Base-by-base conservation (phyloP, 1,140 invertebrate species). In the Bicyclus anynana region DNA sequence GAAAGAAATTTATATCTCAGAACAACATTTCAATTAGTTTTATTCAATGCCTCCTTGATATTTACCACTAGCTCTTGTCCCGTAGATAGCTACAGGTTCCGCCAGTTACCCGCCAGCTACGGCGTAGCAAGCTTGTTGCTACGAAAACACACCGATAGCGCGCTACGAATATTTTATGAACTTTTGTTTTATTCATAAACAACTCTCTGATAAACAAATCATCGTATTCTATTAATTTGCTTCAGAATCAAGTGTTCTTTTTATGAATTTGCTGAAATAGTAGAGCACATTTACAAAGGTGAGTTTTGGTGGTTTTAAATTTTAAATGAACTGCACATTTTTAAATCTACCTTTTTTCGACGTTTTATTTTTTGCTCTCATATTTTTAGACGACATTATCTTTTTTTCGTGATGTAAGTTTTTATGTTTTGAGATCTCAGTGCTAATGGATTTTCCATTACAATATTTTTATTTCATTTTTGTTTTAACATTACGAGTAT, bases 81-180 rank as follows among this genome's bases (percentile, higher is more conserved):
- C 27, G 27, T 38, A 16, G 3, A 10, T 48, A 53, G 54, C 77
- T 72, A 78, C 75, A 80, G 72, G 73, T 78, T 64, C 51, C 62
- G 62, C 55, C 71, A 80, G 76, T 78, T 51, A 13, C 38, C 48
- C 69, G 62, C 66, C 58, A 50, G 57, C 72, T 77, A 77, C 76
- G 67, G 55, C 71, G 76, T 81, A 81, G 74, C 55, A n/a, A 53
- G 67, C 50, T 74, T 62, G 48, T 56, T 33, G 62, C 54, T 61
- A 59, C 64, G 38, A 20, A 16, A 26, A 38, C 35, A 38, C 14
- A 4, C n/a, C 26, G 12, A 13, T 18, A 23, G 18, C 17, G 40
- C 49, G 17, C 56, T 59, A 46, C 56, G 49, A 52, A 3, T 54
- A 2, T 42, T 17, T 44, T 44, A 7, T 35, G 13, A 54, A 54